A percentile compares a stretch with the other conserved stretches of the same genome.
These are phyloP conservation scores for Lithophane ornitopus DNA, from an alignment of 2,888 invertebrate species.

Conservation along the genomic window DNA sequence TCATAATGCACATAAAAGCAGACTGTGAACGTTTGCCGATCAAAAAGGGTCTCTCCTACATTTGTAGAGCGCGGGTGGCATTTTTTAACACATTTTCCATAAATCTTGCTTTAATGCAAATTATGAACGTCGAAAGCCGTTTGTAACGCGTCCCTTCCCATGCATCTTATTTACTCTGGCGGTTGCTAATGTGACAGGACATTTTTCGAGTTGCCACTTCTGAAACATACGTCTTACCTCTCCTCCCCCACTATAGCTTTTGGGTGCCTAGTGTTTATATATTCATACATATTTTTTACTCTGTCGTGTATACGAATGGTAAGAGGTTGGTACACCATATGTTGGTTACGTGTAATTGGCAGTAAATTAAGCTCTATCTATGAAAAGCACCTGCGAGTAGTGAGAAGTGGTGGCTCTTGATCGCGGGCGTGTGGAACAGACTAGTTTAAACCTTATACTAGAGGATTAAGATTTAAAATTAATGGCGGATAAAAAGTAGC, in stretches of 20 bases:
- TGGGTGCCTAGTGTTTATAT: conserved; percentile 18
- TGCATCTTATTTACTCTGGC: conserved; percentile 51
- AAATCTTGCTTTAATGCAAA: conserved; percentile 49
- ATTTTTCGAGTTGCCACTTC: conserved; percentile 37
- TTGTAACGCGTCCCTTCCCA: conserved; percentile 32
- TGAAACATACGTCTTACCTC: conserved; percentile 26
- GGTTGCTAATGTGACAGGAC: conserved; percentile 46
- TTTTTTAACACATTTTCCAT: conserved; percentile 42
- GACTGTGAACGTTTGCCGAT: conserved; percentile 39
- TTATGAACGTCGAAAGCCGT: conserved; percentile 38
- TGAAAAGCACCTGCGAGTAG: conserved; percentile 64
- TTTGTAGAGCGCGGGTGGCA: conserved; percentile 23
- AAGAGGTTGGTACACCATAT: conserved; percentile 60
- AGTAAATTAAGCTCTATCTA: conserved; percentile 66
- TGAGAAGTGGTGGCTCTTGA: conserved; percentile 55
- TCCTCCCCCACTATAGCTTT: conserved; percentile 28
- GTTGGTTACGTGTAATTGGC: conserved; percentile 59
- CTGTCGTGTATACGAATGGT: conserved; percentile 34
- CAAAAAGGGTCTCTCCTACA: conserved; percentile 26
- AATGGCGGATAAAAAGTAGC: conserved; percentile 11
- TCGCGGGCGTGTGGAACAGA: background rate
- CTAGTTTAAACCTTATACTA: conserved; percentile 45
- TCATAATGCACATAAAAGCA: conserved; percentile 35
- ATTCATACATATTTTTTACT: conserved; percentile 32
- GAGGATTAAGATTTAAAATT: conserved; percentile 54